These are phyloP conservation scores for Phymanthus crucifer DNA, from an alignment of 92 coral and sea anemone genomes.

Conservation along the genomic window DNA sequence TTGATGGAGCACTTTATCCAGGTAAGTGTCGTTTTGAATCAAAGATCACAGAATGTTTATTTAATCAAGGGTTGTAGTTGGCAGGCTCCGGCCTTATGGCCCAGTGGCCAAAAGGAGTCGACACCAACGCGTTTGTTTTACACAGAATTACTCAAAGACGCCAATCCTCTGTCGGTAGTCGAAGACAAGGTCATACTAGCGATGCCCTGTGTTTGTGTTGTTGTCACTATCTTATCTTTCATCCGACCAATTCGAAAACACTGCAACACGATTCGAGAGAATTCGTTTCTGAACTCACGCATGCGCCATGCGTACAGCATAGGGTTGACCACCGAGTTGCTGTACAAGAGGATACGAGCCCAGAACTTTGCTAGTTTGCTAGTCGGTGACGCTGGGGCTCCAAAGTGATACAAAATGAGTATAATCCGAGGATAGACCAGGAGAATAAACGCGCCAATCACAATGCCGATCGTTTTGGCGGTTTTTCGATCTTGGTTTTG, in stretches of 20 bases:
- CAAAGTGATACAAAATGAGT: constrained; percentile 56
- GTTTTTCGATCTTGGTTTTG: constrained; percentile 51
- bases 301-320: constrained; percentile 69
- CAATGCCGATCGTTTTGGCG: constrained; percentile 65
- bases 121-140: neutral
- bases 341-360: constrained; percentile 65
- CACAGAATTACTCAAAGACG: neutral
- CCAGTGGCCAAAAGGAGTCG: neutral
- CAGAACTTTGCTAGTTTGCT: constrained; percentile 52
- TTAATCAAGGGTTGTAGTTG: neutral
- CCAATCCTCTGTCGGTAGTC: neutral
- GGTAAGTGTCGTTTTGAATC: neutral
- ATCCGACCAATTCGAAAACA: constrained; percentile 4
- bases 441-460: constrained; percentile 57
- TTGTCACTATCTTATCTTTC: neutral
- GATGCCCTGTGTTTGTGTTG: neutral
- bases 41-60: neutral
- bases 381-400: constrained; percentile 8
- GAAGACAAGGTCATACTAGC: neutral
- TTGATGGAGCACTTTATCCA: neutral
- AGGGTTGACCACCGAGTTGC: constrained; percentile 63
- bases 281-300: constrained; percentile 67
- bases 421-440: constrained; percentile 72
- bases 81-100: neutral
- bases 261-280: constrained; percentile 17